A percentile compares a stretch with the other conserved stretches of the same genome.
Conservation (phyloP, 2,888 invertebrate species). For the Euzetes globulus region DNA sequence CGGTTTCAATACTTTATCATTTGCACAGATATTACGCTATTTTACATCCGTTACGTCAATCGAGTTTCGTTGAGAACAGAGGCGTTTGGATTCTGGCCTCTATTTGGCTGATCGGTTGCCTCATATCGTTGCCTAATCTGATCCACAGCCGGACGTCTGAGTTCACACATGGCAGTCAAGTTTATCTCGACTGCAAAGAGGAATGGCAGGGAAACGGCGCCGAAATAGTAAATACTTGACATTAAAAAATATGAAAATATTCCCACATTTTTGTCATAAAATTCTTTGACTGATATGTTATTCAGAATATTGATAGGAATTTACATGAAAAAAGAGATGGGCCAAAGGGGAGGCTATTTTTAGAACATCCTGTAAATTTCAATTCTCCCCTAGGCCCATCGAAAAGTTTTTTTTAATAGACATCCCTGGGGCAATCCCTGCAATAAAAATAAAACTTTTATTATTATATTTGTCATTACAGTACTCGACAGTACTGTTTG, state of each 20-base stretch:
- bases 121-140: neutral
- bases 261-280: no score
- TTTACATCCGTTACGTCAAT: slow-evolving; percentile 11
- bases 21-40: slow-evolving; percentile 19
- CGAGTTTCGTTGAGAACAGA: neutral
- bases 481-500: neutral
- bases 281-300: no score
- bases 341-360: no score
- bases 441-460: no score
- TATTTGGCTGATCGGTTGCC: slow-evolving; percentile 1
- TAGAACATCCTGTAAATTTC: no score
- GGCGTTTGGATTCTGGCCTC: neutral
- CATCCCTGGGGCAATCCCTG: no score
- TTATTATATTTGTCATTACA: neutral
- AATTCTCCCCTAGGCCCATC: no score
- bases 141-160: neutral
- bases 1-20: no score
- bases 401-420: no score
- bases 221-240: neutral
- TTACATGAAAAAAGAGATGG: no score
- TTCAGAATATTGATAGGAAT: no score
- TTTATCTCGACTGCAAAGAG: neutral
- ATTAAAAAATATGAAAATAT: no score
- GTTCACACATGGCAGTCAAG: neutral
- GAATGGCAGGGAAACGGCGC: neutral